Evolutionary conservation across 2,113 vertebrate genomes (phyloP), one percentile per base, ranked within the genome.

Genomic region (Formicarius rufipectus): DNA sequence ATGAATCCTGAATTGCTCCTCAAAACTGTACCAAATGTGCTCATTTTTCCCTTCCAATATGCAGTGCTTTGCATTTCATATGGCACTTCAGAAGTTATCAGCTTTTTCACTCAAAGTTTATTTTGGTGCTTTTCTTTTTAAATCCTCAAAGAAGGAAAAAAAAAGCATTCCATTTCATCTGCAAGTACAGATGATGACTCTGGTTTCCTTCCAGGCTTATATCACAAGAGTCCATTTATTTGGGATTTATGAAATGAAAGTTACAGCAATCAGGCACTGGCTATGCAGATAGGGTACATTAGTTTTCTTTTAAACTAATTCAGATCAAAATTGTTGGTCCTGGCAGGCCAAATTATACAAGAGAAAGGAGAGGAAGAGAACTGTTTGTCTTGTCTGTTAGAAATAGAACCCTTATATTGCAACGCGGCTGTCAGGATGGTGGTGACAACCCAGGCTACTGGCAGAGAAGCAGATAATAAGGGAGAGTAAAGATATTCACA

Each of bases 81-180:
- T 52, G 53, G 64, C 53, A 62, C 67, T 67, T 71, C 18, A 52
- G 60, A 95, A 77, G 42, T 76, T 80, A 85, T 2, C 73, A 49
- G 75, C 14, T 87, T 93, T 90, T 85, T 62, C 27, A 42, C 42
- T 76, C 39, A 10, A 72, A 40, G 77, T 85, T 92, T 93, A 90
- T 91, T 95, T 94, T 89, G 64, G 49, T 66, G 2, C 27, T 66
- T 89, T 94, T 84, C 44, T 92, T 95, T 94, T 82, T 55, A 90
- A 90, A 81, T 74, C n/a, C 37, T 35, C 11, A 52, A 47, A 84
- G 47, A 68, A 87, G 28, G n/a, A n/a, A 14, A 47, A 64, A 53
- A 83, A 69, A 74, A 9, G 3, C n/a, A 37, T 20, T 69, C 27
- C 1, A 68, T 87, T 91, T 93, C 47, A 71, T 71, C 62, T 90